These are phyloP conservation scores for Leucophenga maculata DNA, from an alignment of 2,888 invertebrate genomes.

Conservation along the genomic window DNA sequence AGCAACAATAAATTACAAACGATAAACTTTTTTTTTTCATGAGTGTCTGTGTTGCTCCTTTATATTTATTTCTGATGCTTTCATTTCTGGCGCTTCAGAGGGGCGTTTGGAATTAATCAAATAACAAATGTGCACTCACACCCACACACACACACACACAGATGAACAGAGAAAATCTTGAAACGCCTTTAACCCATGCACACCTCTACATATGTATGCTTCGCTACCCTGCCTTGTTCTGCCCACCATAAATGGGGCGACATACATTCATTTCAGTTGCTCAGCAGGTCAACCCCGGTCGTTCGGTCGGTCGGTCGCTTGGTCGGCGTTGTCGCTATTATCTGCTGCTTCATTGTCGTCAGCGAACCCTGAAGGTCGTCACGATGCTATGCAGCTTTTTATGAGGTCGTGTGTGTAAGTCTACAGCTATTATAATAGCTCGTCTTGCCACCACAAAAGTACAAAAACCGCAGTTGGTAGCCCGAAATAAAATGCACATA, in stretches of 20 bases:
- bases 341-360: constrained; percentile 14
- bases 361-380: constrained; percentile 21
- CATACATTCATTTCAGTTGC: neutral
- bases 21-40: constrained; percentile 55
- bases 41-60: neutral
- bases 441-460: constrained; percentile 43
- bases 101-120: constrained; percentile 48
- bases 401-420: neutral
- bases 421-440: too few species aligned
- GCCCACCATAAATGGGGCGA: constrained; percentile 16
- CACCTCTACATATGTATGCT: neutral
- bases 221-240: neutral
- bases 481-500: constrained; percentile 2
- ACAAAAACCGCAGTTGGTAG: constrained; percentile 33
- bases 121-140: constrained; percentile 43
- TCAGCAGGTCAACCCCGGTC: too few species aligned
- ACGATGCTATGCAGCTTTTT: too few species aligned
- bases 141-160: too few species aligned
- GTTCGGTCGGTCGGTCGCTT: too few species aligned
- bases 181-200: neutral
- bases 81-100: neutral
- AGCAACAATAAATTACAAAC: constrained; percentile 57
- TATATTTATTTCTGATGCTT: neutral
- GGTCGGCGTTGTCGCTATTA: too few species aligned
- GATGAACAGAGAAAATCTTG: too few species aligned